Base-by-base conservation (phyloP, 2,113 vertebrate species). In the Tretioscincus oriximinensis region DNA sequence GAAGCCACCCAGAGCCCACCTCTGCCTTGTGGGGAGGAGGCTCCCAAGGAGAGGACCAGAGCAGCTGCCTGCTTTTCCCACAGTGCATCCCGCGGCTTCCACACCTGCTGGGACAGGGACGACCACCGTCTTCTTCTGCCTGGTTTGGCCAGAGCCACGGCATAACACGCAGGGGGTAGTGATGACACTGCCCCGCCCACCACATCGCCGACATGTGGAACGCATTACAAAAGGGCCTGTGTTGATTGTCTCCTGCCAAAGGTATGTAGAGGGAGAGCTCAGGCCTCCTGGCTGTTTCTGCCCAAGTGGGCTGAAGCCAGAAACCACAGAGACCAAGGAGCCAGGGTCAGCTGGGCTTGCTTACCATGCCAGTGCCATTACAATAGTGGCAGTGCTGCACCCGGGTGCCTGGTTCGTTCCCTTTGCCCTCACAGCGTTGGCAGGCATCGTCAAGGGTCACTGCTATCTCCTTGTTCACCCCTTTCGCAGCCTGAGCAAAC, bases 151-250 rank as follows among this genome's bases (percentile, higher is more conserved):
- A 0, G 93, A 91, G 29, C 98, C 98, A 9, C 94, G 94, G 80
- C 98, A 99, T 0, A 95, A 24, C 0, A 91, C 28, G 1, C 98
- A 99, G 0, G 97, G 98, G 0, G 93, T 93, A 0, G 96, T 95
- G 64, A 99, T 93, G 81, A 98, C 92, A 3, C 96, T 92, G 67
- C 98, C 98, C 7, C 96, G 96, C 9, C 98, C 98, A 0, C 95
- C 89, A 9, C 98, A 99, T 22, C 97, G 96, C 0, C 98, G 96
- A 76, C 98, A 99, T 0, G 97, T 98, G 4, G 98, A 99, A 2
- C 98, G 96, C 98, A 99, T 99, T 75, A 99, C 98, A 1, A 99
- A 99, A 0, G 98, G 98, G 4, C 98, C 98, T 0, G 97, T 99
- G 64, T 98, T 99, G 86, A 99, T 93, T 0, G 98, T 99, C 93